Conservation (phyloP, 1,140 invertebrate species). For the Oscheius sp. region DNA sequence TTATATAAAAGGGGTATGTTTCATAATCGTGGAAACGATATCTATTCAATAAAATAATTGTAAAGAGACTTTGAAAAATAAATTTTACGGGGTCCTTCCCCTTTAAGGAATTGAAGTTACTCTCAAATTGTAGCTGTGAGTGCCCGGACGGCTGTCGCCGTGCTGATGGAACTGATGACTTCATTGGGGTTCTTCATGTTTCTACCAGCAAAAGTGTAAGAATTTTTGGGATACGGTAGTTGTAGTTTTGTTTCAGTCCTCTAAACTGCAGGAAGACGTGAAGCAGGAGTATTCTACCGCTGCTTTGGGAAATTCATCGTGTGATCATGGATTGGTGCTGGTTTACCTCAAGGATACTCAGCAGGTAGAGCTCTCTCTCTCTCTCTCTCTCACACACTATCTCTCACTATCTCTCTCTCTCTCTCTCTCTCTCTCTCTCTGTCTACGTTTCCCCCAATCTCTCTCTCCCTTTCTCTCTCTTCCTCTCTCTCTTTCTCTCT, state of each 20-base stretch:
- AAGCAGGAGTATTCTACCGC: conserved; percentile 31
- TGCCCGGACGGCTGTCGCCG: conserved; percentile 29
- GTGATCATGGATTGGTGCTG: conserved; percentile 37
- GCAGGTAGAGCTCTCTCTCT: conserved; percentile 35
- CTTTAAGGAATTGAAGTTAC: too few relatives aligned
- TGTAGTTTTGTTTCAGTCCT: conserved; percentile 6
- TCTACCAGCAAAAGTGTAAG: conserved; percentile 29
- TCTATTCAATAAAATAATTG: too few relatives aligned
- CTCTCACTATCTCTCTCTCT: too few relatives aligned
- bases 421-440: too few relatives aligned
- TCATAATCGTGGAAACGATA: too few relatives aligned
- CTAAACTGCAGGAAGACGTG: conserved; percentile 23
- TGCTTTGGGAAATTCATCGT: conserved; percentile 32
- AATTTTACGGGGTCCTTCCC: too few relatives aligned
- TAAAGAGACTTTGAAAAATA: too few relatives aligned
- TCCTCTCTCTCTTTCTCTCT: too few relatives aligned
- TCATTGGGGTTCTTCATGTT: conserved; percentile 38
- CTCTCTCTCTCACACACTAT: too few relatives aligned
- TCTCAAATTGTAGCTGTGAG: conserved; percentile 38
- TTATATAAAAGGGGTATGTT: not conserved
- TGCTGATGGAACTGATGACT: conserved; percentile 32
- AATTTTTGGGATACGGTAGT: not conserved
- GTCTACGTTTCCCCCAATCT: too few relatives aligned
- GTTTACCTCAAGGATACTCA: conserved; percentile 41
- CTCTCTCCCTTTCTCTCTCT: too few relatives aligned